Percentiles rank a stretch among this genome's conserved stretches.
phyloP scores from a whole-genome alignment of 2,113 vertebrate genomes.

The Conger conger region DNA sequence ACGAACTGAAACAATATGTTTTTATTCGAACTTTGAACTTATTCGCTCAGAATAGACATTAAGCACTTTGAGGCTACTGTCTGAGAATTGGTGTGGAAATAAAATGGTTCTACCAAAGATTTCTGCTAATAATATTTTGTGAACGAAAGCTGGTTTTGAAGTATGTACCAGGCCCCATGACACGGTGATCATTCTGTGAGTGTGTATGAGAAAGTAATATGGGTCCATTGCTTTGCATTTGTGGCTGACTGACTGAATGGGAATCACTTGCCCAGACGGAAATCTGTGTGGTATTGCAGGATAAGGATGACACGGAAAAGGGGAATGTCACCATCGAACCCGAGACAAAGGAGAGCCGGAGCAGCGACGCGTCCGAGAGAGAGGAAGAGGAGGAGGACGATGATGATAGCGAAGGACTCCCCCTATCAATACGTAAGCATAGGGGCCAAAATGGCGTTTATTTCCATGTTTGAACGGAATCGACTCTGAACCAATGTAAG shows the following conservation, averaged over 20 bases:
- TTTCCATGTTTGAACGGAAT: background rate
- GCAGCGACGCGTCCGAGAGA: background rate
- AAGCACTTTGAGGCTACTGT: too few relatives aligned
- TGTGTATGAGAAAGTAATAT: background rate
- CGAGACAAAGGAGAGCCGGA: background rate
- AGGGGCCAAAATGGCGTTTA: background rate
- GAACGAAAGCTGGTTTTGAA: too few relatives aligned
- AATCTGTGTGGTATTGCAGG: background rate
- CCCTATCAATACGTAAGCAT: constrained; percentile 86
- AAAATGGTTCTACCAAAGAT: too few relatives aligned
- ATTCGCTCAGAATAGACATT: too few relatives aligned
- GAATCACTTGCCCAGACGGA: background rate
- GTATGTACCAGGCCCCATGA: too few relatives aligned
- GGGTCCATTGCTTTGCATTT: background rate
- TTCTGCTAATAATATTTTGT: too few relatives aligned
- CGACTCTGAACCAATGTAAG: too few relatives aligned
- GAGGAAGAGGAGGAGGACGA: background rate
- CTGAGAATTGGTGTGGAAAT: too few relatives aligned
- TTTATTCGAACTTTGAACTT: too few relatives aligned
- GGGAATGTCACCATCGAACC: background rate
- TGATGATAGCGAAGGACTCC: constrained; percentile 62
- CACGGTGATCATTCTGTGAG: background rate
- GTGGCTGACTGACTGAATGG: background rate
- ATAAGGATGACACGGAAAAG: background rate
- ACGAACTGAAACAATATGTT: too few relatives aligned